Evolutionary conservation across 2,113 vertebrate species (phyloP), one percentile per base, ranked within the genome.

Genomic region (Dolichotis patagonum): DNA sequence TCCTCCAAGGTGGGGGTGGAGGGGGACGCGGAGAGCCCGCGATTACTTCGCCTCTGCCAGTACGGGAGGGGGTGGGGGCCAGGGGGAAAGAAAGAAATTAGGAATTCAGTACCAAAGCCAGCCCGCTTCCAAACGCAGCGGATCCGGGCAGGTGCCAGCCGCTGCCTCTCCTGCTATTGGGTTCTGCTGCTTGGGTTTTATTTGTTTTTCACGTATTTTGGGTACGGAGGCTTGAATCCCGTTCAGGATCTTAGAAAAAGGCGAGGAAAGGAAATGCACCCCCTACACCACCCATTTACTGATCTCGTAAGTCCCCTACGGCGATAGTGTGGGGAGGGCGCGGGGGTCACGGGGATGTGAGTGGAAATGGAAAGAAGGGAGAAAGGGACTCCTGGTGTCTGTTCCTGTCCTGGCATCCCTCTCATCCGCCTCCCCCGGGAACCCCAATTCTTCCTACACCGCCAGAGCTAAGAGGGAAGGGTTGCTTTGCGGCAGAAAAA

Each of bases 401-500:
- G 88, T n/a, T 69, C 49, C 60, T 60, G 82, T 85, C 60, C 38
- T 20, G 73, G 46, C 58, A 14, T n/a, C 88, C 84, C 69, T 86
- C 65, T 86, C 93, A 67, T 78, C 89, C 83, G 85, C 67, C 83
- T 96, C 80, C 86, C 78, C 38, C 8, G 93, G 85, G 91, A 73
- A 30, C 52, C 82, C 38, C 35, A 38, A 69, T 43, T 90, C 93
- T 93, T 60, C 75, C 56, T 43, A 69, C 91, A 78, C 41, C 46
- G 75, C 75, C 77, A 82, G 94, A 88, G 90, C 95, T 52, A 24
- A 71, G 46, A 19, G 19, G 58, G 43, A 92, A 60, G n/a, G 77
- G 41, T 58, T 54, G 95, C 95, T 96, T 85, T 97, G 97, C 83
- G 26, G 93, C 96, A 97, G n/a, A 69, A 78, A 82, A 80, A 67